These are phyloP conservation scores for Tachysurus fulvidraco DNA, from an alignment of 2,113 vertebrate genomes.

Conservation along the genomic window DNA sequence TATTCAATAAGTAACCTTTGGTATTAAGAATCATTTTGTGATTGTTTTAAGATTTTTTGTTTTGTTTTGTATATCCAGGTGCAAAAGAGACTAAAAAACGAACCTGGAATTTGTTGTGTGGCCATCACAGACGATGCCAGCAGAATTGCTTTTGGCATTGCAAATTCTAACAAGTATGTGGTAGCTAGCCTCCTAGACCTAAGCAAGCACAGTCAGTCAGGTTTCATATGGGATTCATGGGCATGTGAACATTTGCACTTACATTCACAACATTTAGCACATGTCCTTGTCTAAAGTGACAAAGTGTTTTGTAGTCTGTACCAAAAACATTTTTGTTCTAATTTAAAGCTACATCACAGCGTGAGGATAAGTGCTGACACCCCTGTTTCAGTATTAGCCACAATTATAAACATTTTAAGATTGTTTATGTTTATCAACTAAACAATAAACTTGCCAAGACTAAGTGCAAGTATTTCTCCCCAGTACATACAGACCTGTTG, in stretches of 20 bases:
- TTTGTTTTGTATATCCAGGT: conserved; percentile 55
- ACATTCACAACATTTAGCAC: neutral
- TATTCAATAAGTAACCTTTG: neutral
- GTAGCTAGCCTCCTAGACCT: neutral
- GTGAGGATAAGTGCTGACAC: neutral
- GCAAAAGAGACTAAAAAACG: conserved; percentile 63
- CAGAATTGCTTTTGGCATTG: conserved; percentile 61
- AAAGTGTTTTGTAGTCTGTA: neutral
- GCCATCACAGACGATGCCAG: conserved; percentile 58
- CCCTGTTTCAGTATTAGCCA: neutral
- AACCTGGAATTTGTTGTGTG: conserved; percentile 64
- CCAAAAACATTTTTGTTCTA: neutral
- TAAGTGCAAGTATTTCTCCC: neutral
- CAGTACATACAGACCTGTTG: neutral
- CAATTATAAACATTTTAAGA: neutral
- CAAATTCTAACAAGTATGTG: conserved; percentile 61
- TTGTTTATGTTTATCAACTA: neutral
- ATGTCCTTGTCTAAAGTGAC: neutral
- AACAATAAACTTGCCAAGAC: neutral
- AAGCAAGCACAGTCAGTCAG: neutral
- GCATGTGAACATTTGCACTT: neutral
- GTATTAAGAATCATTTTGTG: neutral
- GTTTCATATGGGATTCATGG: neutral
- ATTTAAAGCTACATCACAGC: neutral
- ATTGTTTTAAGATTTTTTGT: conserved; percentile 15